Base-by-base conservation (phyloP, 2,797 vertebrate genomes). In the Mormyrops attenuatus region DNA sequence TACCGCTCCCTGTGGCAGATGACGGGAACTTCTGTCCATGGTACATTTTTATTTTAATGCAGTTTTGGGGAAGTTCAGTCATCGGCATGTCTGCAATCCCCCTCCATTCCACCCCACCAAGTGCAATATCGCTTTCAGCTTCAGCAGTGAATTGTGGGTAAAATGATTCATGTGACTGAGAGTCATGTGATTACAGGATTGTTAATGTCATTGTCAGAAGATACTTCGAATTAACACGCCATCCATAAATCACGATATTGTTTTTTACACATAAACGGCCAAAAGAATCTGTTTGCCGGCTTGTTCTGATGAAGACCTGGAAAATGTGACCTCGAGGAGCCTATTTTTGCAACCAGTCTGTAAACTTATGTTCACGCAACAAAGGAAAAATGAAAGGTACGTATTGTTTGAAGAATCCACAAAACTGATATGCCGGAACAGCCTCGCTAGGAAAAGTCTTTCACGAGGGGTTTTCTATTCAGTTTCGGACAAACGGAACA, bases 91-190 rank as follows among this genome's bases (percentile, higher is more conserved):
- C 55, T 13, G 69, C 15, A 73, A 38, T 50, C 85, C 88, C 41
- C 63, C 47, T 22, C 80, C 34, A 57, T 38, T 73, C 88, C 38
- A 87, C 63, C 57, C 52, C 80, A 53, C 77, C 22, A 89, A 90
- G 90, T 88, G 88, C 88, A 87, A 90, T 66, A 53, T 77, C 63
- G 52, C 57, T 47, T 90, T 77, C 44, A 52, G 57, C 49, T 90
- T 88, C 66, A 85, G 77, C 84, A 88, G 77, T 66, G 87, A 85
- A 90, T 44, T 88, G 87, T 85, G 89, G 89, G 87, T 66, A 90
- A 84, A 52, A 89, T 50, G 26, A 50, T 85, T 89, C 53, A 66
- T 60, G 60, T 30, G 22, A 88, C 66, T 47, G 73, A 77, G 15
- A 82, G 38, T 85, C 55, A 47, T 44, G 26, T 88, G 80, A 90